These are phyloP conservation scores for Aphrocallistes beatrix DNA, from an alignment of 37 sponge, comb jelly and placozoan genomes.

Conservation along the genomic window DNA sequence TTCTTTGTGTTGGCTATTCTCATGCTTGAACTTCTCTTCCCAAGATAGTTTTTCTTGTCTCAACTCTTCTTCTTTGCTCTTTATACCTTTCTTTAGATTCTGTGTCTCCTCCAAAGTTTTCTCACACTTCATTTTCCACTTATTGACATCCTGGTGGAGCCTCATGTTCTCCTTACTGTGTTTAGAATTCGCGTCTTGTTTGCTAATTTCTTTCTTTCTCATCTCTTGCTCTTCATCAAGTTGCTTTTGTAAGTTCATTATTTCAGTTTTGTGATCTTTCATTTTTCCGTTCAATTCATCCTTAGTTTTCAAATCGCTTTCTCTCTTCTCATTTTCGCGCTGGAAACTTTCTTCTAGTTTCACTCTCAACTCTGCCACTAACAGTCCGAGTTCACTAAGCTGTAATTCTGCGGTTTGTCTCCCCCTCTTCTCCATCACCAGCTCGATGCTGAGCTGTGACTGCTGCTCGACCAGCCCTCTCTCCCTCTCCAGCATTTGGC, in stretches of 20 bases:
- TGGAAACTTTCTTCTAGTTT: background rate
- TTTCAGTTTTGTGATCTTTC: background rate
- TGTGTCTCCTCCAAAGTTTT: background rate
- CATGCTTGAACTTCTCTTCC: background rate
- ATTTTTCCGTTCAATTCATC: background rate
- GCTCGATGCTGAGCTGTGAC: background rate
- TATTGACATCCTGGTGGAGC: background rate
- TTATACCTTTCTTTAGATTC: background rate
- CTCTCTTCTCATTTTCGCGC: background rate
- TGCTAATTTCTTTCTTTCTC: background rate
- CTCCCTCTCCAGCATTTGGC: background rate
- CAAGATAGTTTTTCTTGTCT: background rate
- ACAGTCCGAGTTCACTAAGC: background rate
- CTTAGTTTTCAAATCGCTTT: background rate
- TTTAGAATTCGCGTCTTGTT: background rate
- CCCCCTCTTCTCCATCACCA: background rate
- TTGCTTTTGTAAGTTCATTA: background rate
- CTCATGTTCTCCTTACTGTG: conserved; percentile 14
- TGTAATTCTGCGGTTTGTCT: background rate
- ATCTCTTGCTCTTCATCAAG: background rate
- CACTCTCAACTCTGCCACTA: background rate
- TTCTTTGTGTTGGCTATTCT: background rate
- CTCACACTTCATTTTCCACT: background rate
- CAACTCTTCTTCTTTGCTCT: background rate
- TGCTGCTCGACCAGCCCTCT: background rate